phyloP scores from a whole-genome alignment of 2,113 vertebrate genomes.

The Ceuthmochares aereus region DNA sequence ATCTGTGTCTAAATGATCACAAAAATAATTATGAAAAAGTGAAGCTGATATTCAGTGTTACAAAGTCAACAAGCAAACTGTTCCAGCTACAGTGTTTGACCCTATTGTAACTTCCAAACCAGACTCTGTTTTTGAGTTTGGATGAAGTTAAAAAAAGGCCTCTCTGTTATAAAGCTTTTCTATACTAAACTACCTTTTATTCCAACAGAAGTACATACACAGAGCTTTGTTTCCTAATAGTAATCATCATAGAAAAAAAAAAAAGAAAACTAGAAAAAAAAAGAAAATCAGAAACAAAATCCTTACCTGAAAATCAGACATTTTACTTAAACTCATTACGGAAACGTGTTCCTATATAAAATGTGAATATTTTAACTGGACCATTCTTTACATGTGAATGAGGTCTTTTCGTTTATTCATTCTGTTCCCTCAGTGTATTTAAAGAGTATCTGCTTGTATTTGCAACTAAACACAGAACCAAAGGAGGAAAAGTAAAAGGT shows the following conservation, averaged over 20 bases:
- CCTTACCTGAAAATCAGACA: not conserved
- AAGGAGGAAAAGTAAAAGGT: not conserved
- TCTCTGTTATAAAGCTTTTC: too few species aligned
- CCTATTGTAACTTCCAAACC: not conserved
- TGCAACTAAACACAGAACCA: not conserved
- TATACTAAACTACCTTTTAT: not conserved
- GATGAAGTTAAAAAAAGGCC: not conserved
- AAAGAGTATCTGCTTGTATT: not conserved
- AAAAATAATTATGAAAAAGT: not conserved
- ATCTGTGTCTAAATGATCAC: not conserved
- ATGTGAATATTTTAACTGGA: not conserved
- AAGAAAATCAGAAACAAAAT: not conserved
- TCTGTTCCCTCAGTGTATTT: not conserved
- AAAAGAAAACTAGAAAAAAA: not conserved
- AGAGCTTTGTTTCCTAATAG: not conserved
- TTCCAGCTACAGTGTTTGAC: not conserved
- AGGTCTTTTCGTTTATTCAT: fast-evolving
- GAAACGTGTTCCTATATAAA: not conserved
- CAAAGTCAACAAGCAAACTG: not conserved
- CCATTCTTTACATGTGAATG: not conserved
- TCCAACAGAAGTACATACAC: not conserved
- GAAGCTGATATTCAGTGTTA: not conserved
- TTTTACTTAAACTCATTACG: not conserved
- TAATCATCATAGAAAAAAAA: fast-evolving
- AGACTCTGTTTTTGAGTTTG: not conserved